phyloP scores from a whole-genome alignment of 2,888 invertebrate genomes.

The Blera fallax region DNA sequence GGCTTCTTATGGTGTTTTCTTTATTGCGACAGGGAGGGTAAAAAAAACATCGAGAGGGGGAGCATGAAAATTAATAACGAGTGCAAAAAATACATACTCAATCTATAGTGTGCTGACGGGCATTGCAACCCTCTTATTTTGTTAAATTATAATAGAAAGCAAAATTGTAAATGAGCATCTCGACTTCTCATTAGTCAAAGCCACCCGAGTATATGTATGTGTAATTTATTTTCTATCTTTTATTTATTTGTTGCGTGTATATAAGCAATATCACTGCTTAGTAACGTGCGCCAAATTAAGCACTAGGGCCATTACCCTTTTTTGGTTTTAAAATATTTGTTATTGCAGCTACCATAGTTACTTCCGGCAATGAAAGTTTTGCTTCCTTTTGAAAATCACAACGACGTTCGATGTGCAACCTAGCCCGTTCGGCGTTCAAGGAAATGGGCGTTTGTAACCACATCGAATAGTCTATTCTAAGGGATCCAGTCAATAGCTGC shows the following conservation, averaged over 20 bases:
- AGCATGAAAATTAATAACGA: slow-evolving; percentile 35
- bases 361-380: slow-evolving; percentile 80
- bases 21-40: background rate
- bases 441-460: slow-evolving; percentile 82
- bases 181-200: slow-evolving; percentile 36
- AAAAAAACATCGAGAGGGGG: background rate
- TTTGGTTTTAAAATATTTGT: slow-evolving; percentile 79
- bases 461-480: slow-evolving; percentile 82
- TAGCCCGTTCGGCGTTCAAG: slow-evolving; percentile 81
- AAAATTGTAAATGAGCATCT: background rate
- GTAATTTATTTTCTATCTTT: slow-evolving; percentile 2
- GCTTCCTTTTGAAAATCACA: slow-evolving; percentile 82
- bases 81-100: slow-evolving; percentile 4
- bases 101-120: background rate
- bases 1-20: slow-evolving; percentile 16
- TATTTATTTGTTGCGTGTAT: background rate
- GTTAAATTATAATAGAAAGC: slow-evolving; percentile 15
- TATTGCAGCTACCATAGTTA: slow-evolving; percentile 81
- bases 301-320: slow-evolving; percentile 74
- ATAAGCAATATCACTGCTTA: background rate
- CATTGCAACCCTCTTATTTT: background rate
- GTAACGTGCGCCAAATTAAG: background rate
- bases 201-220: slow-evolving; percentile 37
- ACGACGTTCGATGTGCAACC: slow-evolving; percentile 82
- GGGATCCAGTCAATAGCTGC: slow-evolving; percentile 81